Conservation (phyloP, 2,113 vertebrate genomes). For the Coracopsis vasa region DNA sequence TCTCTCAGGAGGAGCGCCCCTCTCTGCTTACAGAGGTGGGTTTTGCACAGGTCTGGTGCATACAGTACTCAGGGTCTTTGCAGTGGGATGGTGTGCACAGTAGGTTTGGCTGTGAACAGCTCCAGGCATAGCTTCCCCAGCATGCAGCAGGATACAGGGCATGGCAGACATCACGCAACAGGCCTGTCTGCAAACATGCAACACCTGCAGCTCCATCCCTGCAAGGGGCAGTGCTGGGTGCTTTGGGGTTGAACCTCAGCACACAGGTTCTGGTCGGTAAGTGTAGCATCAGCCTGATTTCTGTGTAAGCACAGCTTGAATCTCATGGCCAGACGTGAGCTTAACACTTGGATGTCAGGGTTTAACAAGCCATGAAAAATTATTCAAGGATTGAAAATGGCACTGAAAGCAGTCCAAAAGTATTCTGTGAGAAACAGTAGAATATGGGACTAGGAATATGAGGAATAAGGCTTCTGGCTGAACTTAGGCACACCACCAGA, state of each 20-base stretch:
- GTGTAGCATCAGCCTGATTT: background rate
- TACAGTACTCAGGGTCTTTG: background rate
- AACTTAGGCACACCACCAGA: too few species aligned
- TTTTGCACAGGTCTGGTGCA: too few species aligned
- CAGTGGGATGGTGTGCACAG: too few species aligned
- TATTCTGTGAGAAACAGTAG: background rate
- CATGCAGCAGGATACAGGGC: background rate
- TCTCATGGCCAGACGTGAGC: background rate
- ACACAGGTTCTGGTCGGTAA: background rate
- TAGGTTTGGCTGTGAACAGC: background rate
- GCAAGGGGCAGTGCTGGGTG: too few species aligned
- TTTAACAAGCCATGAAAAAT: background rate
- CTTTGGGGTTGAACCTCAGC: background rate
- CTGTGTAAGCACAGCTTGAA: background rate
- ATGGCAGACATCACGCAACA: too few species aligned
- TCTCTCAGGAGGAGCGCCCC: background rate
- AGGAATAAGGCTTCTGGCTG: background rate
- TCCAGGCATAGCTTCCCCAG: background rate
- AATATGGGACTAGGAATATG: background rate
- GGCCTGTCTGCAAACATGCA: background rate
- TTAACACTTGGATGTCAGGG: background rate
- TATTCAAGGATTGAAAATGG: background rate
- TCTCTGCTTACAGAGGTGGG: background rate
- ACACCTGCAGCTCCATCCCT: rapidly evolving
- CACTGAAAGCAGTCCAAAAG: background rate